Evolutionary conservation across 2,888 invertebrate genomes (phyloP).

Genomic region (Amblyteles armatorius): DNA sequence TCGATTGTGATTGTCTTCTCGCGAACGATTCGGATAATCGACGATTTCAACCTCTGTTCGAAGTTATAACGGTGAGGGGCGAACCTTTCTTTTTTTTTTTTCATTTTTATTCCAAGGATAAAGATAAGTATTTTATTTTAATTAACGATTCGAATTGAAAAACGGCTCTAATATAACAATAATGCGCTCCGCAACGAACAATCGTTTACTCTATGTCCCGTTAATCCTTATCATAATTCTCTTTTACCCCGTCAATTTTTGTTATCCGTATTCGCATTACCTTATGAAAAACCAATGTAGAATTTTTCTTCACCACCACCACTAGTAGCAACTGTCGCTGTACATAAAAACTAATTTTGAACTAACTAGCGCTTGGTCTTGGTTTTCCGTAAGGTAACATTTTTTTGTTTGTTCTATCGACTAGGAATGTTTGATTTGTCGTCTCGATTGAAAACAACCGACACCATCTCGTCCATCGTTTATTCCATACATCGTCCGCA

Average conservation of each 20-base stretch:
- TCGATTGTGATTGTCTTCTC: constrained; percentile 59
- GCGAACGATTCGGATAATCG: constrained; percentile 33
- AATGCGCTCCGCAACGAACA: constrained; percentile 25
- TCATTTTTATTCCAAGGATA: constrained; percentile 59
- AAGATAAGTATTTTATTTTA: constrained; percentile 57
- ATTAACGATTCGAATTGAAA: not conserved
- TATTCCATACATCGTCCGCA: not conserved
- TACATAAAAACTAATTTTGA: not conserved
- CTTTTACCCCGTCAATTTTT: not conserved
- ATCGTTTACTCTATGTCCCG: constrained; percentile 14
- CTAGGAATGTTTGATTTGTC: constrained; percentile 57
- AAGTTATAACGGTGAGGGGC: constrained; percentile 28
- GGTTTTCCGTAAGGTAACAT: not conserved
- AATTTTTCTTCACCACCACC: no score
- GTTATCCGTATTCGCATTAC: no score
- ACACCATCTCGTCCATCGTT: not conserved
- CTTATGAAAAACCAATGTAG: no score
- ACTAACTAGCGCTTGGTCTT: not conserved
- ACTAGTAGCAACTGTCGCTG: no score
- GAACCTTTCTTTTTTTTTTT: constrained; percentile 47
- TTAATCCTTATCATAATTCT: not conserved
- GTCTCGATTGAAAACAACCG: not conserved
- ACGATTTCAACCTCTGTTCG: constrained; percentile 15
- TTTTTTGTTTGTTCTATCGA: constrained; percentile 30
- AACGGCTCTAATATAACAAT: constrained; percentile 26